Evolutionary conservation across 1,140 invertebrate species (phyloP).

Genomic region (Papilio polyxenes): DNA sequence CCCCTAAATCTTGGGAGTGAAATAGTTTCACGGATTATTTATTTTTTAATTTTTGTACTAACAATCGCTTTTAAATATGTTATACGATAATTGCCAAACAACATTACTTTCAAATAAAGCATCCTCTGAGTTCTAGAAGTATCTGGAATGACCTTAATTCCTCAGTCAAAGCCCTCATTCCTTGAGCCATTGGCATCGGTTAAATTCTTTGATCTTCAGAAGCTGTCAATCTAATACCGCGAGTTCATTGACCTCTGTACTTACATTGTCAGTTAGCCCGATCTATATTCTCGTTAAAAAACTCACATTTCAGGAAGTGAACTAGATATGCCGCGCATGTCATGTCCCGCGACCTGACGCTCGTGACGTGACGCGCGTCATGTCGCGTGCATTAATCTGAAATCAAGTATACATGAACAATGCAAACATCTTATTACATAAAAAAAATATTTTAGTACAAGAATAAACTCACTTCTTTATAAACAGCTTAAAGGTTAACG

Average conservation of each 20-base stretch:
- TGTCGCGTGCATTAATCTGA: no score
- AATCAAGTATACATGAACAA: no score
- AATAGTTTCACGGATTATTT: neutral
- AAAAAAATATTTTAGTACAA: neutral
- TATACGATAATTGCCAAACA: neutral
- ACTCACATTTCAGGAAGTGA: slow-evolving; percentile 24
- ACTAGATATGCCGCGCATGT: slow-evolving; percentile 7
- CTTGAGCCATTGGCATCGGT: neutral
- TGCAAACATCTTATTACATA: neutral
- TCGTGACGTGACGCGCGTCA: neutral
- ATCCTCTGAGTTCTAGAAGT: neutral
- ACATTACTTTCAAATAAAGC: neutral
- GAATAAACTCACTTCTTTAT: neutral
- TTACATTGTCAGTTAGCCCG: neutral
- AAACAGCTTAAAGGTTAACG: neutral
- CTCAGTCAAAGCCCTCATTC: neutral
- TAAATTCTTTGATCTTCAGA: slow-evolving; percentile 12
- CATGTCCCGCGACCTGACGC: neutral
- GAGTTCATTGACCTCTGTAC: neutral
- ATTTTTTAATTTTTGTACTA: neutral
- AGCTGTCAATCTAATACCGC: slow-evolving; percentile 4
- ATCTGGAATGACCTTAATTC: neutral
- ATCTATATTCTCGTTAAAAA: slow-evolving; percentile 6
- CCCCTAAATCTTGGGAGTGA: neutral
- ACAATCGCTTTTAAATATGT: neutral